Base-by-base conservation (phyloP, 2,888 invertebrate genomes). In the Xestia xanthographa region DNA sequence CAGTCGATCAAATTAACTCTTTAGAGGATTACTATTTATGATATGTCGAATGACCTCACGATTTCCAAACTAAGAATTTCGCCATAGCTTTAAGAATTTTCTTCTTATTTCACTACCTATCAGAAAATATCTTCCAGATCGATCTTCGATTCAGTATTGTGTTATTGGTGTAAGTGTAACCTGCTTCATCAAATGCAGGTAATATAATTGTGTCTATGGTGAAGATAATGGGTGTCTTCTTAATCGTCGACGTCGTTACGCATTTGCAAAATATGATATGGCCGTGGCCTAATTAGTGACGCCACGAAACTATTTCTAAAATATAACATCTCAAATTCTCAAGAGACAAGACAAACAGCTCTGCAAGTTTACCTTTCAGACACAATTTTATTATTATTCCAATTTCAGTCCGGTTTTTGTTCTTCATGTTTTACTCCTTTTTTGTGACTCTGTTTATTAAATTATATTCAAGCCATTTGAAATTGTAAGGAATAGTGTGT, bases 291-390 rank as follows among this genome's bases (percentile, higher is more conserved):
- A 72, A 84, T 80, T 80, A 75, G 75, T 38, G 66, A 34, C 62
- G 69, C 53, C n/a, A 38, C 50, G 4, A 29, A 75, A 80, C 84
- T 84, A 82, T 80, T 82, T 80, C 14, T 66, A 66, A 83, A 63
- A 72, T 53, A 17, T 26, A 29, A 66, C 43, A 67, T 68, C 34
- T 68, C 72, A 72, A 80, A 80, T 71, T 63, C 41, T 43, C 34
- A 62, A 82, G 66, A 29, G 26, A 60, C 66, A 26, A 69, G 34
- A 78, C 34, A 68, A 69, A 81, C 41, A 48, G 12, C 60, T 20
- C 11, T 67, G 14, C 53, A 74, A 68, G 38, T 29, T 45, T 82
- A 60, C 67, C 45, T 73, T 62, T 60, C 66, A 60, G 34, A 50
- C 22, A n/a, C 60, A 48, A 17, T n/a, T n/a, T n/a, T n/a, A n/a